Evolutionary conservation across 1,140 invertebrate species (phyloP).

Genomic region (Alviniconcha marisindica): DNA sequence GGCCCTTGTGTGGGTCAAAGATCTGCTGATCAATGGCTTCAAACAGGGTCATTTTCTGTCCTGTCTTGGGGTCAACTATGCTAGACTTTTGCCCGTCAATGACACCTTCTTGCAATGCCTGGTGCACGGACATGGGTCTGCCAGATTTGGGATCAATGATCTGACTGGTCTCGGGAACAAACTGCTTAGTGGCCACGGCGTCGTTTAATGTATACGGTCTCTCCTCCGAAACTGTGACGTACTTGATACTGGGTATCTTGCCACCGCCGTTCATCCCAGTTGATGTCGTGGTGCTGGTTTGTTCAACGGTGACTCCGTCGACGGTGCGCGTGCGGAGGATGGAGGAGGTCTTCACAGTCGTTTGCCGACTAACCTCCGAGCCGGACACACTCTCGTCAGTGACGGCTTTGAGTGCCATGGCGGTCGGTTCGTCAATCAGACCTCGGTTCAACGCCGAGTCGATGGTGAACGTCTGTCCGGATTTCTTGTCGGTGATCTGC

Average conservation of each 20-base stretch:
- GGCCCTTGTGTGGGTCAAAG: constrained; percentile 87
- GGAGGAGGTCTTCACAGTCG: background rate
- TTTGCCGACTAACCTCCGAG: background rate
- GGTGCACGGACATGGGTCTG: constrained; percentile 58
- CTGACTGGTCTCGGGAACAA: constrained; percentile 55
- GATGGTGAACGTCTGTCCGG: constrained; percentile 85
- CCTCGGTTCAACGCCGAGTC: constrained; percentile 87
- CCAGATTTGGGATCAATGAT: constrained; percentile 85
- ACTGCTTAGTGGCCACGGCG: constrained; percentile 50
- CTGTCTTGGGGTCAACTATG: constrained; percentile 65
- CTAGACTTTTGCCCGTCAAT: constrained; percentile 64
- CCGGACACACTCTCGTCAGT: constrained; percentile 53
- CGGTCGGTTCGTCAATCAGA: constrained; percentile 80
- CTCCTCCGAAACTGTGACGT: constrained; percentile 27
- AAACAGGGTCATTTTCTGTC: constrained; percentile 84
- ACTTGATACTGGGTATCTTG: background rate
- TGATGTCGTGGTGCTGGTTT: background rate
- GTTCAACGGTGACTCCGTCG: background rate
- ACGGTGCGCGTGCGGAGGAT: background rate
- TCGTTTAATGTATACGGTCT: constrained; percentile 54
- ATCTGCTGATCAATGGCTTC: constrained; percentile 91
- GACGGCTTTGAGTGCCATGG: constrained; percentile 59
- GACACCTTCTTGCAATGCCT: constrained; percentile 65
- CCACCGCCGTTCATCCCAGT: background rate
- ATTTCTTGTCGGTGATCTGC: constrained; percentile 82